Conservation (phyloP, 2,113 vertebrate species). For the Poeciliopsis occidentalis region DNA sequence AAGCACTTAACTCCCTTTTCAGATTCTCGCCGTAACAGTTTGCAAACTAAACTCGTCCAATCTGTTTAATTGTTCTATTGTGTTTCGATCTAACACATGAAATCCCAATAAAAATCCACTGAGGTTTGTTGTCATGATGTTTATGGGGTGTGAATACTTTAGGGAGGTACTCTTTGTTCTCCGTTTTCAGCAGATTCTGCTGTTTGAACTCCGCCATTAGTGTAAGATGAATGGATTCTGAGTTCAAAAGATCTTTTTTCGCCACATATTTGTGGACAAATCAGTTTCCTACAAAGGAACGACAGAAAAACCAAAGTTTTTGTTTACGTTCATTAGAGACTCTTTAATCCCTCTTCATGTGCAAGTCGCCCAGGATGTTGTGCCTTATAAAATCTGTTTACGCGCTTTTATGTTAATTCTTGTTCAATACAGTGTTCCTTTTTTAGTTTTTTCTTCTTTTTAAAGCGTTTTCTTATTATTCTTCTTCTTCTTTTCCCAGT, state of each 20-base stretch:
- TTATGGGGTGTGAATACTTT: neutral
- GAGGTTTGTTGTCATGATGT: neutral
- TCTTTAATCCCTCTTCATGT: neutral
- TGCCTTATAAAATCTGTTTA: slow-evolving; percentile 39
- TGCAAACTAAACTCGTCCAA: neutral
- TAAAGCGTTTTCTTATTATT: slow-evolving; percentile 1
- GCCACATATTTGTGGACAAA: neutral
- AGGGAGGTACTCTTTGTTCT: neutral
- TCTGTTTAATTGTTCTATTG: neutral
- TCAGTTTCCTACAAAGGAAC: neutral
- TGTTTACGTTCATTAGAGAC: slow-evolving; percentile 26
- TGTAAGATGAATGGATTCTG: neutral
- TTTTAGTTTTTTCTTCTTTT: neutral
- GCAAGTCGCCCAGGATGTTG: neutral
- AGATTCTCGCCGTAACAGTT: too few species aligned
- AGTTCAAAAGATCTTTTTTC: neutral
- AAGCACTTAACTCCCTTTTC: too few species aligned
- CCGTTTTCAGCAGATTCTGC: neutral
- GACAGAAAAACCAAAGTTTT: slow-evolving; percentile 34
- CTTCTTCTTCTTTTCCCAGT: slow-evolving; percentile 32
- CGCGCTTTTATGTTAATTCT: slow-evolving; percentile 20
- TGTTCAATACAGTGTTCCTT: slow-evolving; percentile 36
- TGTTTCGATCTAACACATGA: neutral
- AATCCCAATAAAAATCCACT: neutral
- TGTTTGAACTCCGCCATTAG: slow-evolving; percentile 1